A percentile compares a stretch with the other conserved stretches of the same genome.
Conservation (phyloP, 2,888 invertebrate species). For the Bedellia somnulentella region DNA sequence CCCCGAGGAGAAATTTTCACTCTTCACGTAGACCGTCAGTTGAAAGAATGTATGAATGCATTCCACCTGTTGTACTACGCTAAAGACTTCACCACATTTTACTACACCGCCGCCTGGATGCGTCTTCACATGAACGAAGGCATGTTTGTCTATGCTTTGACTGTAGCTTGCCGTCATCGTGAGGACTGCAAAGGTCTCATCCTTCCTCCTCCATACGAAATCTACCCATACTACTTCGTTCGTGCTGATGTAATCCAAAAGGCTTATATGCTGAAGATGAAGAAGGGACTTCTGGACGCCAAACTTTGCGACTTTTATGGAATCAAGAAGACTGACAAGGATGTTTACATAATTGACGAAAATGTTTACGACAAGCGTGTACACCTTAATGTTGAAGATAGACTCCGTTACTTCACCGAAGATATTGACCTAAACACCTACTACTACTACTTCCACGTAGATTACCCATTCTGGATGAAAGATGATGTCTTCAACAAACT, state of each 20-base stretch:
- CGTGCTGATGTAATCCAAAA: constrained; percentile 66
- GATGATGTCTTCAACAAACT: constrained; percentile 30
- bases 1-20: constrained; percentile 59
- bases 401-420: constrained; percentile 66
- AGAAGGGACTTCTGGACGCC: constrained; percentile 35
- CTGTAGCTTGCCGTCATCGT: constrained; percentile 53
- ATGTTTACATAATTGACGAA: constrained; percentile 64
- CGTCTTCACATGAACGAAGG: constrained; percentile 56
- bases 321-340: constrained; percentile 46
- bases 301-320: constrained; percentile 57
- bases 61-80: constrained; percentile 58
- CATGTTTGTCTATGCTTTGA: constrained; percentile 59
- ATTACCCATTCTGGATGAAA: constrained; percentile 66
- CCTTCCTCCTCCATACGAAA: constrained; percentile 60
- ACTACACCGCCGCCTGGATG: constrained; percentile 53
- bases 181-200: constrained; percentile 50
- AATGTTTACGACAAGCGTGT: constrained; percentile 65
- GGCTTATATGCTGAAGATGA: constrained; percentile 53
- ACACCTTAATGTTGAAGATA: constrained; percentile 56
- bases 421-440: constrained; percentile 66
- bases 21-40: constrained; percentile 44
- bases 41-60: constrained; percentile 49
- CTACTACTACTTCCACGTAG: constrained; percentile 64
- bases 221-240: constrained; percentile 68
- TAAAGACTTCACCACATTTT: constrained; percentile 52